Percentiles rank a stretch among this genome's conserved stretches.
Evolutionary conservation across 1,140 invertebrate species (phyloP).

Genomic region (Drosophila sucinea): DNA sequence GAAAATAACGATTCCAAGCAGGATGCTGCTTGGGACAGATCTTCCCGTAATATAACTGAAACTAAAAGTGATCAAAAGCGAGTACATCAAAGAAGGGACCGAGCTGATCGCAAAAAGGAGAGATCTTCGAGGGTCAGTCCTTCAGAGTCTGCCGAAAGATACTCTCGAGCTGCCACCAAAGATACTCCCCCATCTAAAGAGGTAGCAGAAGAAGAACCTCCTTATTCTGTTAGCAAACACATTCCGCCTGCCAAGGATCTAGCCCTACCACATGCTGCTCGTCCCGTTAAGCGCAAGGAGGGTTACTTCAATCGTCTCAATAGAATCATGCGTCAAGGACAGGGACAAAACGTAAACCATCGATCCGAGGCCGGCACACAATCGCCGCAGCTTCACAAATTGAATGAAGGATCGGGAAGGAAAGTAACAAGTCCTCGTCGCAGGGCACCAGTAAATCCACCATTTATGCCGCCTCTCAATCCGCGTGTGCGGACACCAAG

Average conservation of each 20-base stretch:
- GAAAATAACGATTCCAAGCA: not conserved
- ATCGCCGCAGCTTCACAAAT: not conserved
- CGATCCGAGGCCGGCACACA: rapidly evolving
- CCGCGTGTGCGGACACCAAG: conserved; percentile 55
- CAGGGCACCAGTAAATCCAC: conserved; percentile 22
- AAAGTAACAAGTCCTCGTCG: conserved; percentile 22
- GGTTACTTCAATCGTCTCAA: not conserved
- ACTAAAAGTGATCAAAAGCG: not conserved
- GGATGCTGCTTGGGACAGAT: not conserved
- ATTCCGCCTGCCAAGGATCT: no score
- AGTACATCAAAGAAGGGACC: not conserved
- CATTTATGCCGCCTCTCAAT: conserved; percentile 58
- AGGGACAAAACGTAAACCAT: conserved; percentile 12
- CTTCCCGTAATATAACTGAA: not conserved
- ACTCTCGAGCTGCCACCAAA: not conserved
- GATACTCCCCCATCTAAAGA: not conserved
- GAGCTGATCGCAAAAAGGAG: no score
- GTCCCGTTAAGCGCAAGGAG: not conserved
- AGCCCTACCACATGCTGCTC: not conserved
- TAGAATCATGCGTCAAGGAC: conserved; percentile 15
- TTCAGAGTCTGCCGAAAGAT: not conserved
- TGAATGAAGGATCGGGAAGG: not conserved
- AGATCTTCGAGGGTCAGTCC: not conserved
- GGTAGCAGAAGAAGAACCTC: not conserved
- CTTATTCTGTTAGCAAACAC: no score